A percentile compares a stretch with the other conserved stretches of the same genome.
Evolutionary conservation across 2,888 invertebrate species (phyloP).

Genomic region (Drosophila nr. fundita): DNA sequence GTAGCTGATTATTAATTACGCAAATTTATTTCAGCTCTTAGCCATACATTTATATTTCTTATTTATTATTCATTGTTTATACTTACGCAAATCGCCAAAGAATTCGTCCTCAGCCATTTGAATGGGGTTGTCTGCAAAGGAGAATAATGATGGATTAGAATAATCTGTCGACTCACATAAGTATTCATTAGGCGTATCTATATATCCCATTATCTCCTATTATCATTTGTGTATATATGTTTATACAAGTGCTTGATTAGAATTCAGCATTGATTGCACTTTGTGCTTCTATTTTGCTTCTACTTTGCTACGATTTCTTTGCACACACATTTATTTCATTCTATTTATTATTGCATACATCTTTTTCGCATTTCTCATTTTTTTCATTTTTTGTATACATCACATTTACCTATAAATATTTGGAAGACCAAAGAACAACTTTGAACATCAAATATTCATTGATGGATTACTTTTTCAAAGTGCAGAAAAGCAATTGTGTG

Average conservation of each 20-base stretch:
- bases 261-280: conserved; percentile 21
- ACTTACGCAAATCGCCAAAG: conserved; percentile 64
- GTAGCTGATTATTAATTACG: conserved; percentile 43
- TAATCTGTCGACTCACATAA: conserved; percentile 13
- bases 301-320: background rate
- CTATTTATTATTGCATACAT: background rate
- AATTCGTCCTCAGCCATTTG: conserved; percentile 69
- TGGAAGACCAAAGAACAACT: background rate
- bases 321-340: background rate
- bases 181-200: background rate
- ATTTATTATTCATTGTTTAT: conserved; percentile 17
- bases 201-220: background rate
- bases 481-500: background rate
- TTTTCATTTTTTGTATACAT: background rate
- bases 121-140: conserved; percentile 65
- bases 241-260: conserved; percentile 1
- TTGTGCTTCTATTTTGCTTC: background rate
- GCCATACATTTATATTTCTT: background rate
- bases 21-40: conserved; percentile 24
- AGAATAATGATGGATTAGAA: conserved; percentile 59
- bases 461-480: conserved; percentile 7
- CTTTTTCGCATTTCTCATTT: background rate
- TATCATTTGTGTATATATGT: conserved; percentile 2
- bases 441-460: background rate
- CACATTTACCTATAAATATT: conserved; percentile 2